Percentiles rank a stretch among this genome's conserved stretches.
phyloP scores from a whole-genome alignment of 2,113 vertebrate species.

The Saimiri boliviensis region DNA sequence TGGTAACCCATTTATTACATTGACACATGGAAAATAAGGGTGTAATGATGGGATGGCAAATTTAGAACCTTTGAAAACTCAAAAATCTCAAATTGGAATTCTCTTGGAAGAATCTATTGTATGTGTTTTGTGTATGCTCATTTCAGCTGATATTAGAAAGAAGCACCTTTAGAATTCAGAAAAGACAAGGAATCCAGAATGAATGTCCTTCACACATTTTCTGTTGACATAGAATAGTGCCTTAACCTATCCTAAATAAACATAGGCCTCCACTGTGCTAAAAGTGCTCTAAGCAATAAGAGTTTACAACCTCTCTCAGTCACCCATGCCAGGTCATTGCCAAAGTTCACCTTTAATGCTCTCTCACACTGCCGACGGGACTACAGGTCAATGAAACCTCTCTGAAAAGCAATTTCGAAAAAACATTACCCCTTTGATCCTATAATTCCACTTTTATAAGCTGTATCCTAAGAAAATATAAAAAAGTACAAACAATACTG shows the following conservation, averaged over 20 bases:
- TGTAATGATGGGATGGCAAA: neutral
- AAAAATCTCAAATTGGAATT: neutral
- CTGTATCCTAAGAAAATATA: neutral
- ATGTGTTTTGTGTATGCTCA: neutral
- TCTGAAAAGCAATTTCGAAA: constrained; percentile 13
- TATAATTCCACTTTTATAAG: neutral
- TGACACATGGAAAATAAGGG: neutral
- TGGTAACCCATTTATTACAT: neutral
- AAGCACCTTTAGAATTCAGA: neutral
- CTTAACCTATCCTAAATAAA: neutral
- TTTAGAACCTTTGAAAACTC: constrained; percentile 19
- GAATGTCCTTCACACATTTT: neutral
- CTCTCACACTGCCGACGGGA: neutral
- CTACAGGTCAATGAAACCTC: neutral
- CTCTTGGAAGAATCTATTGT: neutral
- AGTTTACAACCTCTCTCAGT: constrained; percentile 34
- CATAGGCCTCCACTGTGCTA: neutral
- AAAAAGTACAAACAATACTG: neutral
- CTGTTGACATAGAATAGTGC: neutral
- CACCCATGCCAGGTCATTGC: neutral
- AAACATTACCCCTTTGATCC: neutral
- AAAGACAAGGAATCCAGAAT: neutral
- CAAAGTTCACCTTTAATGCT: constrained; percentile 4
- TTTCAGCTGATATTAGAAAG: neutral
- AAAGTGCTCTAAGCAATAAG: constrained; percentile 9